Evolutionary conservation across 64 coral and sea anemone species (phyloP).

Genomic region (Montipora cactus): DNA sequence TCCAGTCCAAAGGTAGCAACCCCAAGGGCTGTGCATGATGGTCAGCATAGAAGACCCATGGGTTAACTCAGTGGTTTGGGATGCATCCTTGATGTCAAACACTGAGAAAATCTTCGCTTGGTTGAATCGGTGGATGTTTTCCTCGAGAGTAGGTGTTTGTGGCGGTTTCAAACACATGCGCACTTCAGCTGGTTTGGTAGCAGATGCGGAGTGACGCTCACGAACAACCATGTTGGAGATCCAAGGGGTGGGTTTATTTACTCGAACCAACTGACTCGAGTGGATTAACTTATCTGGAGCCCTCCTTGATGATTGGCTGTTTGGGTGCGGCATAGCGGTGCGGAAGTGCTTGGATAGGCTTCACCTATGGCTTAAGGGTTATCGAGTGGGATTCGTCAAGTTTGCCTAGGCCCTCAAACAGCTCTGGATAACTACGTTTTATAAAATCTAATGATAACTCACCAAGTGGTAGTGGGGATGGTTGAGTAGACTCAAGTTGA

Average conservation of each 20-base stretch:
- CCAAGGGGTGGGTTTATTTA: slow-evolving; percentile 63
- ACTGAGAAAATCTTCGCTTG: not conserved
- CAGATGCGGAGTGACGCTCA: slow-evolving; percentile 28
- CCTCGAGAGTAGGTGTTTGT: not conserved
- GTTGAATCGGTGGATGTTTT: not conserved
- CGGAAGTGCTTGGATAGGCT: slow-evolving; percentile 48
- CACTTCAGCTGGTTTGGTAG: slow-evolving; percentile 59
- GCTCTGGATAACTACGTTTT: not conserved
- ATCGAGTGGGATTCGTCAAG: not conserved
- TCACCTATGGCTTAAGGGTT: not conserved
- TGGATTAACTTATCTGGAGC: slow-evolving; percentile 16
- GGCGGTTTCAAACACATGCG: not conserved
- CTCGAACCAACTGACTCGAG: slow-evolving; percentile 35
- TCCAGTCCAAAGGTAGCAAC: not conserved
- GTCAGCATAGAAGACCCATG: not conserved
- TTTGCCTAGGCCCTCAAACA: not conserved
- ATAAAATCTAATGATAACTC: not conserved
- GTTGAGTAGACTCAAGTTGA: not conserved
- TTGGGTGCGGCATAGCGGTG: slow-evolving; percentile 49
- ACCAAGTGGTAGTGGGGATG: not conserved
- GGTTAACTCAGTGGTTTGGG: too few species aligned
- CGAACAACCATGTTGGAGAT: slow-evolving; percentile 65
- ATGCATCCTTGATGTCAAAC: not conserved
- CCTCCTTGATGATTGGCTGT: slow-evolving; percentile 32
- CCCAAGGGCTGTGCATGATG: too few species aligned